These are phyloP conservation scores for Drosophila truncata DNA, from an alignment of 1,140 invertebrate species.

Conservation along the genomic window DNA sequence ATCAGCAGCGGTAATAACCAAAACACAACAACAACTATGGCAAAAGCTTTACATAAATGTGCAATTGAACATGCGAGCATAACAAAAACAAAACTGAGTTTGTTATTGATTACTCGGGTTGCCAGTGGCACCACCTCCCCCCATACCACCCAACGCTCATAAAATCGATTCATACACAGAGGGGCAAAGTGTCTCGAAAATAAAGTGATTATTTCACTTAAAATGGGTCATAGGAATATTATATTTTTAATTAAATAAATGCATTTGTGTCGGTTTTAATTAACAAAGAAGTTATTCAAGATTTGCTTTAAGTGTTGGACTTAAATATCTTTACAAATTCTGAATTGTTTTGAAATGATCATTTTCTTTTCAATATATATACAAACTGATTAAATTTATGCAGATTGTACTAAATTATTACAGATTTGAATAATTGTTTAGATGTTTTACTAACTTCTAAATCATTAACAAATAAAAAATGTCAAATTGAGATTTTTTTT, in stretches of 20 bases:
- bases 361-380: too few species aligned
- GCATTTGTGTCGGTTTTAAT: background rate
- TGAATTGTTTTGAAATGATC: background rate
- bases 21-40: background rate
- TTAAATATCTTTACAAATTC: background rate
- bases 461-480: background rate
- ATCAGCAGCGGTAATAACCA: constrained; percentile 38
- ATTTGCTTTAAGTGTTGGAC: background rate
- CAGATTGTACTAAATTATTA: too few species aligned
- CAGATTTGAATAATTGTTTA: background rate
- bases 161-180: constrained; percentile 25
- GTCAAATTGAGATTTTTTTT: background rate
- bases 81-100: constrained; percentile 31
- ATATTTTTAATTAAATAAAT: background rate
- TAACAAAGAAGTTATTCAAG: too few species aligned
- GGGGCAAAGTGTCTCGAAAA: constrained; percentile 8
- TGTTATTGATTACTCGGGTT: constrained; percentile 47
- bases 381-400: too few species aligned
- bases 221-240: constrained; percentile 5
- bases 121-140: constrained; percentile 41
- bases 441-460: background rate
- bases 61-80: constrained; percentile 40
- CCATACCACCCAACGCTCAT: constrained; percentile 9
- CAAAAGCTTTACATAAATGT: constrained; percentile 32
- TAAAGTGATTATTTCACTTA: constrained; percentile 2